phyloP scores from a whole-genome alignment of 2,888 invertebrate species.

The Brenthis daphne region DNA sequence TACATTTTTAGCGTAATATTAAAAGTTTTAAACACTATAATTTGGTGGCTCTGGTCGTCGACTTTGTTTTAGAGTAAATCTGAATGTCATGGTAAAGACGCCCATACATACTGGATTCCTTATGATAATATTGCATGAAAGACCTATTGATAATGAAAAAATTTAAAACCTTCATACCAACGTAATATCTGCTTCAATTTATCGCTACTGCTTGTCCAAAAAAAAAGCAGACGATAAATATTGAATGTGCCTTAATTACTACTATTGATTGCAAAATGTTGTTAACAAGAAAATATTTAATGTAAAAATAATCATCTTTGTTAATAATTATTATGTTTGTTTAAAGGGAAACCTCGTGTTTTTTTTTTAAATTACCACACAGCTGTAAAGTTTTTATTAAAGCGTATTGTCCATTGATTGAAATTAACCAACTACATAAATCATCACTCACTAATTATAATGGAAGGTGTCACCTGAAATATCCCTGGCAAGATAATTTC shows the following conservation, averaged over 20 bases:
- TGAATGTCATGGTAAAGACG: conserved; percentile 42
- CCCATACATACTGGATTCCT: conserved; percentile 15
- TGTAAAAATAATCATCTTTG: neutral
- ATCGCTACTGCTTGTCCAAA: conserved; percentile 17
- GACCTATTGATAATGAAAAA: conserved; percentile 6
- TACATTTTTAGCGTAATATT: conserved; percentile 77
- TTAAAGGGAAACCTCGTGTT: neutral
- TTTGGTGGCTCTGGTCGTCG: conserved; percentile 52
- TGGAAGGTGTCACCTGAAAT: conserved; percentile 38
- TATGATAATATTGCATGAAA: conserved; percentile 25
- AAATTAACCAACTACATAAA: conserved; percentile 8
- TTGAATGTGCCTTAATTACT: conserved; percentile 9
- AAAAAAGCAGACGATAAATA: conserved; percentile 12
- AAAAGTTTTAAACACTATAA: conserved; percentile 79
- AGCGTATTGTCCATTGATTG: neutral
- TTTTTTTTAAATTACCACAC: neutral
- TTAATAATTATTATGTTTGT: neutral
- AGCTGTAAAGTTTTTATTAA: neutral
- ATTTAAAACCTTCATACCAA: conserved; percentile 5
- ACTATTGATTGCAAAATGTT: conserved; percentile 11
- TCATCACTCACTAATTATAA: conserved; percentile 36
- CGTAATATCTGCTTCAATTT: conserved; percentile 17
- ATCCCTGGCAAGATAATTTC: conserved; percentile 35
- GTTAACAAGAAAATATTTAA: neutral
- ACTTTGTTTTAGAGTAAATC: conserved; percentile 59